Conservation (phyloP, 2,888 invertebrate genomes). For the Anthrax anthrax region DNA sequence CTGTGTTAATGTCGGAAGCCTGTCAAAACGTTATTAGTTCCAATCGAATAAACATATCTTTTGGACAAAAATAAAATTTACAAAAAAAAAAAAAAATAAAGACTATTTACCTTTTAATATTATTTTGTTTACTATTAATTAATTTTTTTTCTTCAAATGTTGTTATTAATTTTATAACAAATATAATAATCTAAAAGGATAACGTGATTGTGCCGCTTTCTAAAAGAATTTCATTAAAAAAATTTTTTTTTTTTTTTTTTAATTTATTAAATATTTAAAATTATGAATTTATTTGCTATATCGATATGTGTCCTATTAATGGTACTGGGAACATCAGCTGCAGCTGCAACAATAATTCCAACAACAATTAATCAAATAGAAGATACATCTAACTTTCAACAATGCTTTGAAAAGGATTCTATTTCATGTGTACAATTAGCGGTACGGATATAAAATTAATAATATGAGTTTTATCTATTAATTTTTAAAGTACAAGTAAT, state of each 20-base stretch:
- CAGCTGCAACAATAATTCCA: slow-evolving; percentile 8
- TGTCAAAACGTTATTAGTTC: slow-evolving; percentile 37
- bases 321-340: not conserved
- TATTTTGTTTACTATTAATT: too few species aligned
- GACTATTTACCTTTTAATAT: not conserved
- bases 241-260: too few species aligned
- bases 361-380: slow-evolving; percentile 12
- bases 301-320: slow-evolving; percentile 24
- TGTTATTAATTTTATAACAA: too few species aligned
- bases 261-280: not conserved
- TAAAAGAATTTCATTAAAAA: not conserved
- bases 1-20: slow-evolving; percentile 23
- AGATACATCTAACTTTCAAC: slow-evolving; percentile 34
- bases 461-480: too few species aligned
- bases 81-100: not conserved
- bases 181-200: not conserved
- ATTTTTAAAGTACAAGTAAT: too few species aligned
- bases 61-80: slow-evolving; percentile 14
- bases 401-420: slow-evolving; percentile 45
- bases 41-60: slow-evolving; percentile 35
- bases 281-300: slow-evolving; percentile 27
- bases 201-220: not conserved
- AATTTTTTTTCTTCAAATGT: too few species aligned
- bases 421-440: slow-evolving; percentile 48
- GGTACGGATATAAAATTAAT: slow-evolving; percentile 26